Evolutionary conservation across 2,113 vertebrate species (phyloP), one percentile per base, ranked within the genome.

Genomic region (Oncorhynchus keta): DNA sequence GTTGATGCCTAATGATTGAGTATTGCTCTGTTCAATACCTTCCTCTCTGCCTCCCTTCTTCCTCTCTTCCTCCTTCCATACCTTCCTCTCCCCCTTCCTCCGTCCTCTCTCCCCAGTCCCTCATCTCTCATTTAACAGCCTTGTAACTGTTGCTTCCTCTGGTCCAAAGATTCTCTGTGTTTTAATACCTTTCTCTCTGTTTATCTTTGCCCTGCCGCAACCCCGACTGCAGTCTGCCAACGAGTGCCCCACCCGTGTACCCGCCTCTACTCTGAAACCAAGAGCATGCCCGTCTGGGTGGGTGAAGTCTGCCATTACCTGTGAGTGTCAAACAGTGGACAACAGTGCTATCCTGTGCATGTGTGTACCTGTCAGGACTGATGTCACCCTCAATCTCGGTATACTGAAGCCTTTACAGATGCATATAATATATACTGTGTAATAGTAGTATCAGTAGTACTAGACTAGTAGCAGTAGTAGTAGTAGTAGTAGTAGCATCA

Each of bases 261-360:
- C 0, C 93, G 96, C 70, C 94, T 99, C 70, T 97, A 95, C 89
- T 97, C 95, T 0, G 97, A 98, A 89, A 97, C 95, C n/a, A 96
- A 95, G 92, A 95, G 95, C 6, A 90, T 97, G 80, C 97, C 96
- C 0, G 91, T 97, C 80, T 97, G 97, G 97, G 95, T 98, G 89
- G 95, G 92, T 39, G 95, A 94, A 68, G 82, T 95, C 84, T 99
- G 95, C 80, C 96, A 95, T 91, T 96, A 93, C 86, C 84, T 90
- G 92, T 94, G 75, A 93, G 93, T 88, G 49, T 1, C 11, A 70
- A 16, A 20, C 70, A 1, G 72, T 45, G 64, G 11, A 45, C 39
- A 45, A 9, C 45, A 4, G 30, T 1, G 8, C 16, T 39, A 72
- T 78, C 11, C 72, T n/a, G 3, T 11, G 30, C 20, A n/a, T 28